Percentiles rank a stretch among this genome's conserved stretches.
These are phyloP conservation scores for Cirrhinus molitorella DNA, from an alignment of 2,797 vertebrate genomes.

Conservation along the genomic window DNA sequence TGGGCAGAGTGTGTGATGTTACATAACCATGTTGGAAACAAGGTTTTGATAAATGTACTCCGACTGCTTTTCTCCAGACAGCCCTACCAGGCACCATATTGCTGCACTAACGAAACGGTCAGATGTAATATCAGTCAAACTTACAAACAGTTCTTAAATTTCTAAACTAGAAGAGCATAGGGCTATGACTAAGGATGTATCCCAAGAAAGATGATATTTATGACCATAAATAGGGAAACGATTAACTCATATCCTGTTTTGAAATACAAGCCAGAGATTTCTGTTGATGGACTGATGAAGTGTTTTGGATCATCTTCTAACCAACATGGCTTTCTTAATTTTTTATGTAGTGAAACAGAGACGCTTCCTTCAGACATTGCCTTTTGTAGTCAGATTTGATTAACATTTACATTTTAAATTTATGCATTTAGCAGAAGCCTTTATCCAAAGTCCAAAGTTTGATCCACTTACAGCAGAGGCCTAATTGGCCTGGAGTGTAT, in stretches of 20 bases:
- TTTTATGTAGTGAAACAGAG: neutral
- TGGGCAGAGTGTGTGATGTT: slow-evolving; percentile 37
- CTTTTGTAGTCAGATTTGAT: neutral
- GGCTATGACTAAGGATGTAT: neutral
- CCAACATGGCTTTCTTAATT: neutral
- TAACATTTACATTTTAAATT: neutral
- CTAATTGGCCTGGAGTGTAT: neutral
- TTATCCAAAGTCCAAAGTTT: slow-evolving; percentile 12
- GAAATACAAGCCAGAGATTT: slow-evolving; percentile 6
- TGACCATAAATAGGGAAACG: neutral
- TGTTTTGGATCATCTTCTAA: slow-evolving; percentile 27
- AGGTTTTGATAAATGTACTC: slow-evolving; percentile 27
- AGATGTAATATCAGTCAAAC: slow-evolving; percentile 2
- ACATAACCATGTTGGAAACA: slow-evolving; percentile 39
- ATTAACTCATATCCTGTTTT: slow-evolving; percentile 25
- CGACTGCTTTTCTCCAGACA: slow-evolving; percentile 12
- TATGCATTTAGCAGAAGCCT: neutral
- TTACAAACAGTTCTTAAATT: neutral
- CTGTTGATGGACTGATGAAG: slow-evolving; percentile 5
- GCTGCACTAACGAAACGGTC: neutral
- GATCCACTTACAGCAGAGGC: neutral
- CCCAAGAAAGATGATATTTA: neutral
- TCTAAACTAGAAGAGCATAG: neutral
- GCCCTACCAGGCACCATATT: slow-evolving; percentile 8
- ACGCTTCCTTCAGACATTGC: neutral